Conservation (phyloP, 2,113 vertebrate genomes). For the Microcebus lehilahytsara region DNA sequence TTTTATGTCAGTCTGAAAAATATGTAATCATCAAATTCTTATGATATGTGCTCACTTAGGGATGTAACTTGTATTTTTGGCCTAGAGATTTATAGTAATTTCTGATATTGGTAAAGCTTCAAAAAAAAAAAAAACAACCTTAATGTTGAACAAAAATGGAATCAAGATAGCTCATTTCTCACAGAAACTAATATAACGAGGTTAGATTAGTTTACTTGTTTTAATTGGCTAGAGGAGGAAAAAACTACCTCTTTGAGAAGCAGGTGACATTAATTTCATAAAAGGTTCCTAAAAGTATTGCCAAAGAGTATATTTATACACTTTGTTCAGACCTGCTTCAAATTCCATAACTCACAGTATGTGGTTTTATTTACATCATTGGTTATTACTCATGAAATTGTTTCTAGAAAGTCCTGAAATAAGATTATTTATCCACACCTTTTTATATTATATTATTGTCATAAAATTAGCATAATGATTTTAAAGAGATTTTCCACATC, state of each 20-base stretch:
- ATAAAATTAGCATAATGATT: neutral
- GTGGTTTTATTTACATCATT: neutral
- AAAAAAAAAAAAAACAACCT: neutral
- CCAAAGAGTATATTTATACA: neutral
- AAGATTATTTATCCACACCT: neutral
- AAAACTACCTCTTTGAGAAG: neutral
- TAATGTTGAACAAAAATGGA: neutral
- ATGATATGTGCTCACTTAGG: neutral
- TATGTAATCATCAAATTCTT: neutral
- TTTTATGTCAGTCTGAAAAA: neutral
- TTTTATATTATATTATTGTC: neutral
- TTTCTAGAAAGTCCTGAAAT: conserved; percentile 6
- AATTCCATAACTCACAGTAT: neutral
- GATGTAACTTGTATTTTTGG: neutral
- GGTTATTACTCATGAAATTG: neutral
- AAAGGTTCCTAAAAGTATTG: neutral
- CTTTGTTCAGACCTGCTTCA: neutral
- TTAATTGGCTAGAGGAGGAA: neutral
- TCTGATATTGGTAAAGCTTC: neutral
- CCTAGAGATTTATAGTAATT: neutral
- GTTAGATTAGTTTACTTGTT: neutral
- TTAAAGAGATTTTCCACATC: neutral
- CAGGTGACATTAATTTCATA: neutral
- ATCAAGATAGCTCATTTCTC: neutral
- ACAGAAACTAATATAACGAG: neutral